These are phyloP conservation scores for Hypothenemus hampei DNA, from an alignment of 1,140 invertebrate species.

Conservation along the genomic window DNA sequence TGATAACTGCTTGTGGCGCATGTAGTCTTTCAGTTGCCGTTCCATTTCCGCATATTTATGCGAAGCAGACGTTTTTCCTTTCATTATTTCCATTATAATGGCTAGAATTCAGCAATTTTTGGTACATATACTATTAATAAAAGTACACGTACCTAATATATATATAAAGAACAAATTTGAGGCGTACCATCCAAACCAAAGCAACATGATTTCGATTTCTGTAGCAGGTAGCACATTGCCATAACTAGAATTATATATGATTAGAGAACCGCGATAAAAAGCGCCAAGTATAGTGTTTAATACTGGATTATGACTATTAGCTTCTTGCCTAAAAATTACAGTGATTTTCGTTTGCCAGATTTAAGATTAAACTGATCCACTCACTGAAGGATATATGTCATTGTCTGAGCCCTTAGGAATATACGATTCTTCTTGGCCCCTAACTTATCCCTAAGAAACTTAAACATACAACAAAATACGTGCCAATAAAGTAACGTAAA, in stretches of 20 bases:
- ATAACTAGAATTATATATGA: conserved; percentile 36
- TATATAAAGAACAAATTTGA: conserved; percentile 36
- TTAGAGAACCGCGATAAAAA: conserved; percentile 27
- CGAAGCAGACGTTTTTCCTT: conserved; percentile 33
- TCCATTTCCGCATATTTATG: conserved; percentile 41
- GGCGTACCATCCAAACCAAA: conserved; percentile 34
- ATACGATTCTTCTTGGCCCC: neutral
- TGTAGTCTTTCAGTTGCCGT: conserved; percentile 40
- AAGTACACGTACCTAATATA: conserved; percentile 30
- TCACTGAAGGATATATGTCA: neutral
- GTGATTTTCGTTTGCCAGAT: neutral
- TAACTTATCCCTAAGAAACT: conserved; percentile 13
- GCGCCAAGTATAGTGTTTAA: conserved; percentile 7
- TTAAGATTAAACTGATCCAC: neutral
- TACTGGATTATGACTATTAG: neutral
- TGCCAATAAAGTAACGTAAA: conserved; percentile 33
- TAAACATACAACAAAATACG: conserved; percentile 29
- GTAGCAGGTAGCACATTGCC: conserved; percentile 26
- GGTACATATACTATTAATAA: neutral
- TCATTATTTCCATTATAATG: conserved; percentile 37
- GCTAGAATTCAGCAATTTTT: conserved; percentile 19
- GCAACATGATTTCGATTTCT: conserved; percentile 27
- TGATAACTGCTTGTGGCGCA: conserved; percentile 41
- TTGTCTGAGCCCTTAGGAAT: neutral
- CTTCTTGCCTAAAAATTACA: conserved; percentile 3